Base-by-base conservation (phyloP, 2,797 vertebrate genomes). In the Heteromormyrus szaboi region DNA sequence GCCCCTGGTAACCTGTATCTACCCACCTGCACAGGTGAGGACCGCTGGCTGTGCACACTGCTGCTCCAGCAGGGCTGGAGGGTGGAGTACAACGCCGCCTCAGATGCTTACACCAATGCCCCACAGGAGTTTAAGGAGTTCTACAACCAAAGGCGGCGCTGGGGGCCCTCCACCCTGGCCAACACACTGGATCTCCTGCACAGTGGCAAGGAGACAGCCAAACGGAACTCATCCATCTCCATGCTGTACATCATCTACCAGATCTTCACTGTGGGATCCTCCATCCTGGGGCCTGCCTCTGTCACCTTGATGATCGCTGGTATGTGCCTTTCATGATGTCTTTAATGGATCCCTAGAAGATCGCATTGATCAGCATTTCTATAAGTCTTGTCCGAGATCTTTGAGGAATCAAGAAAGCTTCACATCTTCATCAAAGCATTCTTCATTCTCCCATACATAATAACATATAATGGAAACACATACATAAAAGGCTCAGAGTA, bases 91-190 rank as follows among this genome's bases (percentile, higher is more conserved):
- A 97, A 97, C 0, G 96, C 96, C 8, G 96, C 96, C 7, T 96
- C 96, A 0, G 96, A 97, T 53, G 96, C 96, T 33, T 97, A 96
- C 93, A 97, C 96, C 76, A 97, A 97, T 90, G 96, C 96, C 59
- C 96, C 96, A 0, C 92, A 97, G 89, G 96, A 97, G 91, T 97
- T 97, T 90, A 94, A 96, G 72, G 96, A 97, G 94, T 97, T 97
- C 91, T 97, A 97, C 91, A 96, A 97, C 92, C 96, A 97, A 91
- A 94, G 96, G 72, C 95, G 96, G 68, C 94, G 96, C 89, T 97
- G 96, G 96, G 96, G 96, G 25, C 96, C 96, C 2, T 97, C 96
- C 1, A 97, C 96, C 0, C 92, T 97, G 89, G 96, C 96, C 41
- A 97, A 97, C 88, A 97, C 96, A 0, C 92, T 97, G 59, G 96